Conservation (phyloP, 2,888 invertebrate genomes). For the Ganaspis brasiliensis region DNA sequence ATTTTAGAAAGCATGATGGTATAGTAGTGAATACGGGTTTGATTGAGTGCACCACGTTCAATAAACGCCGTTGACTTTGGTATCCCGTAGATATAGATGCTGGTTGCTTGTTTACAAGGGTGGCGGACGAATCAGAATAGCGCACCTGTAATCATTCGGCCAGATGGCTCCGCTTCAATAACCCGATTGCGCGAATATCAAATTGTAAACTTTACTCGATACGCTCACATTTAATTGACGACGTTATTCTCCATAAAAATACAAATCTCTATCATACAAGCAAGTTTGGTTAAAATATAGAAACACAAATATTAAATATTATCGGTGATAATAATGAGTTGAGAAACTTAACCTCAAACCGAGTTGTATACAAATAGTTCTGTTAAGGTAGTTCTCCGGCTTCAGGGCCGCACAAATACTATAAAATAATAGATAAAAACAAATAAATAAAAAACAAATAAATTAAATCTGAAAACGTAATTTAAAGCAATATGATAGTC, state of each 20-base stretch:
- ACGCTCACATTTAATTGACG: not conserved
- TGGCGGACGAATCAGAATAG: conserved; percentile 14
- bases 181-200: conserved; percentile 11
- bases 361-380: too few relatives aligned
- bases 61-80: conserved; percentile 37
- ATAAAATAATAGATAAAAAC: too few relatives aligned
- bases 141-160: conserved; percentile 22
- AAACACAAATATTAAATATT: too few relatives aligned
- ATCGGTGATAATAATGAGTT: too few relatives aligned
- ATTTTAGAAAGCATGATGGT: not conserved
- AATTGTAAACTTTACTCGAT: not conserved
- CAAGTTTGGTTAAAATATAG: too few relatives aligned
- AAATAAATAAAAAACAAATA: too few relatives aligned
- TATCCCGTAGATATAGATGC: not conserved
- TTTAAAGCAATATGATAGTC: too few relatives aligned
- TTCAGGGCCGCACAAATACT: too few relatives aligned
- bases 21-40: conserved; percentile 31
- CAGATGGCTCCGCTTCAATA: conserved; percentile 5
- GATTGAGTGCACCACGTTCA: conserved; percentile 33
- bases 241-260: not conserved
- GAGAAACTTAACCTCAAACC: too few relatives aligned
- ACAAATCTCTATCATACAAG: too few relatives aligned
- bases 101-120: conserved; percentile 9
- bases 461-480: too few relatives aligned
- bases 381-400: too few relatives aligned